phyloP scores from a whole-genome alignment of 1,140 invertebrate genomes.

The Eufriesea mexicana region DNA sequence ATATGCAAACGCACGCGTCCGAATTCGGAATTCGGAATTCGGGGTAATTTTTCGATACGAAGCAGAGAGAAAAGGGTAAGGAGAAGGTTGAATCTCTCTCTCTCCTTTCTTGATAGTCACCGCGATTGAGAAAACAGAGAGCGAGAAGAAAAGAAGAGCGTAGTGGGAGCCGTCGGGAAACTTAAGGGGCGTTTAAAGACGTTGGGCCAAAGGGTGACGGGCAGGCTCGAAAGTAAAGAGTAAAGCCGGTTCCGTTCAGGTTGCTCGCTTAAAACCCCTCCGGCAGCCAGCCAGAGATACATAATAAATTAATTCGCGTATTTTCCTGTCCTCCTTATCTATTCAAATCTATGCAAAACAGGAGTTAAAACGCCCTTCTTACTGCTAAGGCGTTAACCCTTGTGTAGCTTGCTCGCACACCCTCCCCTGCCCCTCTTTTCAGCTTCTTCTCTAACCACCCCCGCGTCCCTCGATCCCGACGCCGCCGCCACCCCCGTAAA shows the following conservation, averaged over 20 bases:
- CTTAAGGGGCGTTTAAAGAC: conserved; percentile 75
- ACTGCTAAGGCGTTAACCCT: conserved; percentile 79
- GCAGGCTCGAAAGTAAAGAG: conserved; percentile 73
- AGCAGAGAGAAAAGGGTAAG: not conserved
- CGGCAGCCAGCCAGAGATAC: conserved; percentile 74
- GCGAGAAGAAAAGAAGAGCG: not conserved
- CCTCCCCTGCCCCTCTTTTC: conserved; percentile 40
- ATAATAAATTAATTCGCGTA: conserved; percentile 82
- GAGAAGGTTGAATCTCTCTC: not conserved
- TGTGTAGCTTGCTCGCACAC: conserved; percentile 67
- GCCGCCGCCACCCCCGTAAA: conserved; percentile 28
- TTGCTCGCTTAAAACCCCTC: conserved; percentile 51
- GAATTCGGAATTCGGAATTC: no score
- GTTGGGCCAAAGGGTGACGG: conserved; percentile 59
- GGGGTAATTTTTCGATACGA: not conserved
- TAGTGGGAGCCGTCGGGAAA: conserved; percentile 46
- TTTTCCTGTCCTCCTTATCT: conserved; percentile 78
- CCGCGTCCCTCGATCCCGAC: conserved; percentile 21
- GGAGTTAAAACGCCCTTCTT: conserved; percentile 80
- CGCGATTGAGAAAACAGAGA: not conserved
- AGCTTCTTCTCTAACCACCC: conserved; percentile 56
- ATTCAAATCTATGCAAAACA: conserved; percentile 83
- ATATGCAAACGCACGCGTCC: no score
- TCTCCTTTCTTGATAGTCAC: no score
- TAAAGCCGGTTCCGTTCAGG: conserved; percentile 67